Evolutionary conservation across 2,113 vertebrate species (phyloP).

Genomic region (Raphicerus campestris): DNA sequence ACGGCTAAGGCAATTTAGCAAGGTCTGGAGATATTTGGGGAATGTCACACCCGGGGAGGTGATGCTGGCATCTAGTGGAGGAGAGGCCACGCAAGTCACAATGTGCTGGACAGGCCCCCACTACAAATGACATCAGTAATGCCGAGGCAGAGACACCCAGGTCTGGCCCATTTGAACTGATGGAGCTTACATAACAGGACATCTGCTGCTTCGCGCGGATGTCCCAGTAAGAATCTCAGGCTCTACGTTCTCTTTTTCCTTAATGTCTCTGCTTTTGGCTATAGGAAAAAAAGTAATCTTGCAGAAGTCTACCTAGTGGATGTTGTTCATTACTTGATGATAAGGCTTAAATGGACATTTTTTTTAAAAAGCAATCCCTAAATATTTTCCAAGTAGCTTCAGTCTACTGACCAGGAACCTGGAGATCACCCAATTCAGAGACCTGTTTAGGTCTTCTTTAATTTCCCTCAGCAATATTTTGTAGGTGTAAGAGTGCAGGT

Average conservation of each 20-base stretch:
- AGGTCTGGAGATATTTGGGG: background rate
- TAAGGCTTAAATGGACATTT: background rate
- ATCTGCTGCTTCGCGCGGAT: background rate
- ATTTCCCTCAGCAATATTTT: background rate
- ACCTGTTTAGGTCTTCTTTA: background rate
- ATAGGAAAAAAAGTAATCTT: background rate
- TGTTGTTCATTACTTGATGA: background rate
- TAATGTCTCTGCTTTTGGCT: background rate
- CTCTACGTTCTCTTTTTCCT: background rate
- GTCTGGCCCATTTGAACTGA: background rate
- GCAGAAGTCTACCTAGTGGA: background rate
- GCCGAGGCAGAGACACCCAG: background rate
- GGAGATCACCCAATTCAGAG: background rate
- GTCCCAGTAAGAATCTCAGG: background rate
- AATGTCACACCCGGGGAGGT: background rate
- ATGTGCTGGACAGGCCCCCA: background rate
- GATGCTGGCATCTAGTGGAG: background rate
- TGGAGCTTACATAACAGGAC: background rate
- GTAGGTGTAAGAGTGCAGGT: background rate
- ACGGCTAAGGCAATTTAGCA: background rate
- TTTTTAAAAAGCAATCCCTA: background rate
- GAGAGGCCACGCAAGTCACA: background rate
- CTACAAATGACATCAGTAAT: accelerated
- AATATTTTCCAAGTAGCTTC: background rate
- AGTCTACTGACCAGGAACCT: background rate